These are phyloP conservation scores for Ptilorrhoa leucosticta DNA, from an alignment of 2,113 vertebrate genomes.

Conservation along the genomic window DNA sequence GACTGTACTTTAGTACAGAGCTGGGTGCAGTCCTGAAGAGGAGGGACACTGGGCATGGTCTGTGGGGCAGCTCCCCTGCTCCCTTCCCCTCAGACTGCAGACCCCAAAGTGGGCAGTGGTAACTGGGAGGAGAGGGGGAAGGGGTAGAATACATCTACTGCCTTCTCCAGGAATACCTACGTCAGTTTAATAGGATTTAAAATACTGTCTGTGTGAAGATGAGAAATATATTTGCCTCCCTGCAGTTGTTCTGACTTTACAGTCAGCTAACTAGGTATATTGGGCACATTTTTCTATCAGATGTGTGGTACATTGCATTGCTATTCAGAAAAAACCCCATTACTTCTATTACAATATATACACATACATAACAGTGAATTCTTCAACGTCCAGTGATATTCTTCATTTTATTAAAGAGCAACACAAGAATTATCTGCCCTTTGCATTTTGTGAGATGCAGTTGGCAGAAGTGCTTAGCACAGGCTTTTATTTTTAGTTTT, in stretches of 20 bases:
- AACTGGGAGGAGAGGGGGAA: background rate
- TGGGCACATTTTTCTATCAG: background rate
- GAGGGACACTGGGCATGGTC: background rate
- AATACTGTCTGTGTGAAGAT: background rate
- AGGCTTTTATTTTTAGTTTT: slow-evolving; percentile 23
- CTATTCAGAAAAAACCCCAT: background rate
- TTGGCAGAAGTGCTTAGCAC: background rate
- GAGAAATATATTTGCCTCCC: background rate
- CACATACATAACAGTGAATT: background rate
- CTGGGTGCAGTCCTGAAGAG: background rate
- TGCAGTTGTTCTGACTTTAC: background rate
- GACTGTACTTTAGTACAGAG: background rate
- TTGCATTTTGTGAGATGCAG: background rate
- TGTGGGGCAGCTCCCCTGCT: background rate
- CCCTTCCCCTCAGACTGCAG: background rate
- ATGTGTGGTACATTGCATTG: background rate
- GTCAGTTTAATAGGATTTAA: background rate
- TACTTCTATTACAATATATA: background rate
- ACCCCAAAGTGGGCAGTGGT: background rate
- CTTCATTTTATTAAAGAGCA: background rate
- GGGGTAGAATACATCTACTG: background rate
- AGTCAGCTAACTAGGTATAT: background rate
- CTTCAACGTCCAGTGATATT: background rate
- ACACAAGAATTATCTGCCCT: background rate
- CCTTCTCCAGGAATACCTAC: background rate